Evolutionary conservation across 2,888 invertebrate species (phyloP), one percentile per base, ranked within the genome.

Genomic region (Meta bourneti): DNA sequence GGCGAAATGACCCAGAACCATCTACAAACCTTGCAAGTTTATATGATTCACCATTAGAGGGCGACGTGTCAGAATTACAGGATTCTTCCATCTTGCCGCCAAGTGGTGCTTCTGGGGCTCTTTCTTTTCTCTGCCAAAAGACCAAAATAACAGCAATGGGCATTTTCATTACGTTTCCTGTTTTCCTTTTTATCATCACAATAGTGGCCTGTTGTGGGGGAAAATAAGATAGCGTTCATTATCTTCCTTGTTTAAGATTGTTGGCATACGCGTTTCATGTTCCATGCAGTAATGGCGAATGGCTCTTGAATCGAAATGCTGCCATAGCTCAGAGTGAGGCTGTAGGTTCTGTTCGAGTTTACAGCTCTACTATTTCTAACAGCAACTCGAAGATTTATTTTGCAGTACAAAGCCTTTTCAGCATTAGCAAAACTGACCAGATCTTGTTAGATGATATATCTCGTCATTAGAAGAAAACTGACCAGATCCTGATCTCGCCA

Each of bases 41-140:
- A 89, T 89, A 89, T 79, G 78, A 83, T 72, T 89, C 48, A 51
- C 89, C 89, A 89, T 89, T 89, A 89, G 89, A 72, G 34, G 83
- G 70, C 82, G 89, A 89, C 89, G 89, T 89, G 89, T 83, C 79
- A 71, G 78, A 89, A 89, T 89, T 89, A 89, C 89, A 52, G 75
- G 89, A 89, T 89, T 34, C 83, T 54, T 74, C 74, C 78, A 80
- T 80, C 61, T 80, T 19, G 69, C 19, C 52, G 19, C 72, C 88
- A 74, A 80, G 80, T 88, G 88, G 80, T 52, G 20, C 79, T 88
- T 61, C 74, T 54, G 74, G 34, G 71, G 16, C 71, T 71, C 61
- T 79, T 79, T 71, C 69, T 20, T 75, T 71, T 20, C 20, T 52
- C 11, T 19, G 11, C 20, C 20, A 34, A 72, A 34, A 61, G 34